Evolutionary conservation across 2,888 invertebrate species (phyloP), one percentile per base, ranked within the genome.

Genomic region (Dexiosoma caninum): DNA sequence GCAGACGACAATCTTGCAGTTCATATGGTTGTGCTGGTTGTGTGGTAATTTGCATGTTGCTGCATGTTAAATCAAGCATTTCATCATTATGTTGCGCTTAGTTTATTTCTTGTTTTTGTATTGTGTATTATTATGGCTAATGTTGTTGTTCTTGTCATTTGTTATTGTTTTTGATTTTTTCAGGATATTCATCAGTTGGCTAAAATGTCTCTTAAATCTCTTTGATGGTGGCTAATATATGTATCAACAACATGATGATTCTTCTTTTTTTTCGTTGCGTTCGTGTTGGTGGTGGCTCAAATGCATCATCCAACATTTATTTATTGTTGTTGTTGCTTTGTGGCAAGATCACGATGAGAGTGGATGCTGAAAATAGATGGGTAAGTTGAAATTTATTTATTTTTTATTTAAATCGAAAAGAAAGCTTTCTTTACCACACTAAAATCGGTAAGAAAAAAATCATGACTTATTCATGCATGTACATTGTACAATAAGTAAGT

Each of bases 41-140:
- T 81, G 81, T 83, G 83, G 62, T 82, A 78, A 78, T 82, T 81
- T 78, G 78, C 81, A 78, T 81, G 77, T 72, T 79, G 72, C 67
- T 82, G 82, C 74, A 83, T 83, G 83, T 82, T 81, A 82, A 83
- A 83, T 82, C 75, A 81, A 78, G 85, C 85, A 85, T 85, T 85
- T 84, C 85, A 85, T 85, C 85, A 85, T 84, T 83, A 81, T 80
- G 75, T 78, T 70, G 70, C 60, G 69, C 78, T 55, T 76, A 44
- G 35, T 37, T 60, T 64, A 57, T 64, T 59, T 51, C 40, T 49
- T 59, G 16, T 59, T n/a, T n/a, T n/a, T n/a, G 6, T 6, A 27
- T 27, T 42, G 27, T 49, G 49, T 42, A 46, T 10, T 19, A 37
- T 30, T 35, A 35, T 16, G 7, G 53, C 27, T 46, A 46, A 62